Evolutionary conservation across 2,113 vertebrate species (phyloP), one percentile per base, ranked within the genome.

Genomic region (Morone saxatilis): DNA sequence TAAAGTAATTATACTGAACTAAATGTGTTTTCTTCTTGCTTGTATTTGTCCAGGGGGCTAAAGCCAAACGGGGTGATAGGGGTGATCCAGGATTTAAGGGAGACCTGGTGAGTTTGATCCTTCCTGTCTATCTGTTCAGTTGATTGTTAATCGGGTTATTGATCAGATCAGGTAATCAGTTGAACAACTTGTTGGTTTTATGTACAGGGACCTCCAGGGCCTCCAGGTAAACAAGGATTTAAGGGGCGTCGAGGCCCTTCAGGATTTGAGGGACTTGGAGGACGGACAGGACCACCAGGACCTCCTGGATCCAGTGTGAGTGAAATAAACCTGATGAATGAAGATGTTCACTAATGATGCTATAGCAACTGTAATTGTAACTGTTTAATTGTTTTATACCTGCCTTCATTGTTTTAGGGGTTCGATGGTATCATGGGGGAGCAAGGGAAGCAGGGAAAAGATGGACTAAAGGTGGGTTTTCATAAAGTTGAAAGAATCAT

Each of bases 351-450:
- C 11, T 50, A 17, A 61, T 0, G 5, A 73, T 61, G 4, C 12
- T 11, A 25, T 12, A 11, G 16, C 11, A 1, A 13, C 7, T 38
- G 1, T 48, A 2, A 67, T 31, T 31, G 31, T 73, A 13, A n/a
- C 45, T 1, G 0, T 67, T 60, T 6, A 25, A 25, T 65, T 17
- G 1, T 50, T 77, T 50, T 31, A 1, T 20, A 7, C 4, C 6
- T 36, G 4, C 38, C 9, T 65, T 41, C 50, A 47, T 73, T 43
- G 53, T n/a, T 78, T 12, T 45, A 96, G 96, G 95, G 96, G 2
- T 48, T 90, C 78, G 96, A 96, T 78, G 96, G 95, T 41, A 76
- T 86, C 75, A 78, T 93, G 83, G 96, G 96, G 53, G 95, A 96
- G 12, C 90, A 88, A 16, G 96, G 95, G 8, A 94, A 87, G 65